Percentiles rank a stretch among this genome's conserved stretches.
Evolutionary conservation across 2,797 vertebrate genomes (phyloP).

Genomic region (Microchirus variegatus): DNA sequence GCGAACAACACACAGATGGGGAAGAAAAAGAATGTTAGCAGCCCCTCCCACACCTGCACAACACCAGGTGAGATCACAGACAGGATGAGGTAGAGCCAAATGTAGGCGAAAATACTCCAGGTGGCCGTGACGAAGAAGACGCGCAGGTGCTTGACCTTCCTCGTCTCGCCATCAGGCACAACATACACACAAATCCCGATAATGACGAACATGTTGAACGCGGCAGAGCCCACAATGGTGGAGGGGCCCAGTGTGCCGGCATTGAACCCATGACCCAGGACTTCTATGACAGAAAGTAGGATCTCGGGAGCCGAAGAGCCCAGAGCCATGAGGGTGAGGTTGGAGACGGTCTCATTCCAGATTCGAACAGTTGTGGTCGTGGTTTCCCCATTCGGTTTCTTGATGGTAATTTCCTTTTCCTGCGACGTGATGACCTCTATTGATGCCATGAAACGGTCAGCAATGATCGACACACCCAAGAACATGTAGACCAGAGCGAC

Average conservation of each 20-base stretch:
- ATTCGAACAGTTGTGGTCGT: conserved; percentile 96
- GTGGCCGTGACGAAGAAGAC: conserved; percentile 98
- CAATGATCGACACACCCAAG: conserved; percentile 97
- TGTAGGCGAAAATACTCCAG: conserved; percentile 99
- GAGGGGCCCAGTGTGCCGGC: conserved; percentile 93
- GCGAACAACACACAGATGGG: conserved; percentile 97
- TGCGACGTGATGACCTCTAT: conserved; percentile 99
- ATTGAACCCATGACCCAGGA: conserved; percentile 91
- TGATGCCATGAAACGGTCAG: conserved; percentile 98
- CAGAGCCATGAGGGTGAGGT: conserved; percentile 97
- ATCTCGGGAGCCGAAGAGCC: conserved; percentile 98
- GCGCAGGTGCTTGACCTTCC: conserved; percentile 95
- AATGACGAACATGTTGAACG: conserved; percentile 99
- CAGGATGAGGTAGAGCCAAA: conserved; percentile 98
- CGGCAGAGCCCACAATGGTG: conserved; percentile 97
- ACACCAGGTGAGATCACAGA: conserved; percentile 94
- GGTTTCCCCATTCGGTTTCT: conserved; percentile 97
- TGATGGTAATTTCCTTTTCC: conserved; percentile 98
- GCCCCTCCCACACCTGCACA: conserved; percentile 97
- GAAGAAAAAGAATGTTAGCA: conserved; percentile 98
- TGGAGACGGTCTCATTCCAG: conserved; percentile 99
- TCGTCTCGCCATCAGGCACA: conserved; percentile 94
- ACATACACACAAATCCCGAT: conserved; percentile 96
- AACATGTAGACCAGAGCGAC: conserved; percentile 99
- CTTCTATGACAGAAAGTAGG: conserved; percentile 95